Evolutionary conservation across 2,888 invertebrate species (phyloP), one percentile per base, ranked within the genome.

Genomic region (Ethmia dodecea): DNA sequence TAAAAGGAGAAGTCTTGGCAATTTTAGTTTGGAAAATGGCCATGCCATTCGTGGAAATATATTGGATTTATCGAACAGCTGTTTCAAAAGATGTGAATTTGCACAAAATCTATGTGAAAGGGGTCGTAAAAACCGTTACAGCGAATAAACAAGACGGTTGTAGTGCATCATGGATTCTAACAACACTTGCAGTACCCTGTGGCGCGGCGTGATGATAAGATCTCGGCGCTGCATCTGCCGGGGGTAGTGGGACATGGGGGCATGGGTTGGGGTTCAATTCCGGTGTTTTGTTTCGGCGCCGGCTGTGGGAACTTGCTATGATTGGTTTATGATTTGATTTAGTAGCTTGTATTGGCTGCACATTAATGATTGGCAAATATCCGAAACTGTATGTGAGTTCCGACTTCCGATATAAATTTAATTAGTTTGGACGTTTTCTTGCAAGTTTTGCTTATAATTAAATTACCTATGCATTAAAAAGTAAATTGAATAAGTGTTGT

Each of bases 191-290:
- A 64, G 59, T 60, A 62, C 73, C 78, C 81, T 67, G 80, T 66
- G 72, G 79, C 60, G 74, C 57, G 47, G 18, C 10, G 47, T 40
- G 43, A 45, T 65, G 75, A 72, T 79, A 84, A 79, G 71, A 86
- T 86, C 84, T n/a, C n/a, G n/a, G 75, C 44, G 49, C 40, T 67
- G 64, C 74, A 75, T 83, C 83, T 84, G 84, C 84, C 84, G 79
- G 73, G 55, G 58, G 60, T 51, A 57, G 34, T 36, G 39, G 43
- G 45, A 39, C 47, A 52, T 44, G 45, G 47, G 55, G 54, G 55
- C 49, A 54, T 44, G 39, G 74, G 72, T 66, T 63, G 71, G 71
- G 78, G 75, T 74, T 76, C 68, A 53, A 73, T 70, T 78, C 74
- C 76, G 76, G 75, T 68, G 70, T 62, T 72, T 72, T 71, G 72